phyloP scores from a whole-genome alignment of 2,888 invertebrate species.

The Melanostoma scalare region DNA sequence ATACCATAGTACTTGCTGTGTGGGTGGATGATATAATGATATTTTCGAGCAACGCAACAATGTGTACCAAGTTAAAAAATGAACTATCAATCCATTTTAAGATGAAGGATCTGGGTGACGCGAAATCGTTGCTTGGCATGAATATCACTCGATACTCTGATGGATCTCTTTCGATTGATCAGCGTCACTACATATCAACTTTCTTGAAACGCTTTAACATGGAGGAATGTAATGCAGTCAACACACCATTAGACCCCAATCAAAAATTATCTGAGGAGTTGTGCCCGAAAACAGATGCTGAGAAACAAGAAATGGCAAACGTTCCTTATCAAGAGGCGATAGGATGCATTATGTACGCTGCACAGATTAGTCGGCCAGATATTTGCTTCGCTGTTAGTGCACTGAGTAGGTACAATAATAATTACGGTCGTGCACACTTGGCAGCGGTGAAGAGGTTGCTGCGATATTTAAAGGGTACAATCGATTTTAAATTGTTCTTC shows the following conservation, averaged over 20 bases:
- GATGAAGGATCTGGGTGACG: slow-evolving; percentile 52
- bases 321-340: slow-evolving; percentile 50
- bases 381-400: slow-evolving; percentile 52
- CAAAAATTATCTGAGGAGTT: slow-evolving; percentile 47
- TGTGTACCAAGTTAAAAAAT: too few relatives aligned
- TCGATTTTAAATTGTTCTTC: slow-evolving; percentile 23
- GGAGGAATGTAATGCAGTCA: slow-evolving; percentile 51
- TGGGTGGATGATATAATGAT: slow-evolving; percentile 58
- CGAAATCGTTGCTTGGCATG: slow-evolving; percentile 39
- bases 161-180: slow-evolving; percentile 31
- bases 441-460: slow-evolving; percentile 73
- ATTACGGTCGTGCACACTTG: slow-evolving; percentile 64
- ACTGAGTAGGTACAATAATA: slow-evolving; percentile 56
- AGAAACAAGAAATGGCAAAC: slow-evolving; percentile 40
- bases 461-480: slow-evolving; percentile 74
- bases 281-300: slow-evolving; percentile 51
- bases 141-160: slow-evolving; percentile 29
- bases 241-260: slow-evolving; percentile 54
- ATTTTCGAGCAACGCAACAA: slow-evolving; percentile 35
- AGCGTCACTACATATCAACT: slow-evolving; percentile 34
- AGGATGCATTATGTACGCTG: slow-evolving; percentile 6
- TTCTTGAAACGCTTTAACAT: slow-evolving; percentile 50
- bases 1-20: slow-evolving; percentile 50
- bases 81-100: slow-evolving; percentile 30
- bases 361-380: slow-evolving; percentile 49